Percentiles rank a stretch among this genome's conserved stretches.
These are phyloP conservation scores for Bovichtus variegatus DNA, from an alignment of 2,797 vertebrate species.

Conservation along the genomic window DNA sequence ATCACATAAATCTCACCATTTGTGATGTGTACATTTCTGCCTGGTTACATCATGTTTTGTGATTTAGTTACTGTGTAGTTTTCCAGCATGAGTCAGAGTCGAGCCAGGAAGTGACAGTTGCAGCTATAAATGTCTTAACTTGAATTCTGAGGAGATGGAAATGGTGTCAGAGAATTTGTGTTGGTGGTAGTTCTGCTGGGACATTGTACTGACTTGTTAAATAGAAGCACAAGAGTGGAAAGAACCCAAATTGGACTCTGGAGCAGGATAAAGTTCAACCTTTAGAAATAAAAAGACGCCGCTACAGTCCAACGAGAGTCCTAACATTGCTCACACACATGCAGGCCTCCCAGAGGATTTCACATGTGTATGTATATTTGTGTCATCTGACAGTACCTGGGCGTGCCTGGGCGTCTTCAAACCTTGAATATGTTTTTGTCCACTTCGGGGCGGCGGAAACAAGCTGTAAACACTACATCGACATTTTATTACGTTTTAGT, in stretches of 20 bases:
- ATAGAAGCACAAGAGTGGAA: constrained; percentile 44
- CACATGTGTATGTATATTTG: constrained; percentile 18
- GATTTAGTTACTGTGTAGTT: constrained; percentile 10
- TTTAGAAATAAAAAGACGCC: constrained; percentile 32
- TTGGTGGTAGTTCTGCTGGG: constrained; percentile 35
- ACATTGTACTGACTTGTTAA: constrained; percentile 47
- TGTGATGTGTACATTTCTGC: constrained; percentile 6
- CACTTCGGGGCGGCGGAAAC: constrained; percentile 1
- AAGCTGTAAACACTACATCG: constrained; percentile 6
- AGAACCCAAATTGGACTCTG: constrained; percentile 38
- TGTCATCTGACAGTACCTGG: constrained; percentile 1
- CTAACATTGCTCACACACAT: constrained; percentile 30
- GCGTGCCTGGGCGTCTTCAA: constrained; percentile 13
- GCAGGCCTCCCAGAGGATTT: constrained; percentile 35
- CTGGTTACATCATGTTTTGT: constrained; percentile 34
- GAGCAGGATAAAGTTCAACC: constrained; percentile 46
- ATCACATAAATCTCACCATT: constrained; percentile 29
- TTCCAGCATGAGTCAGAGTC: constrained; percentile 12
- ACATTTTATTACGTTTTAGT: neutral
- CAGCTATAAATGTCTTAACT: constrained; percentile 45
- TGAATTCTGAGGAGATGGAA: constrained; percentile 44
- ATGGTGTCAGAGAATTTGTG: constrained; percentile 17
- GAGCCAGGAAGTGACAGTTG: constrained; percentile 16
- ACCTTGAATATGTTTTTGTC: constrained; percentile 10
- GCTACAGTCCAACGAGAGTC: constrained; percentile 32